Base-by-base conservation (phyloP, 2,888 invertebrate genomes). In the Elegia similella region DNA sequence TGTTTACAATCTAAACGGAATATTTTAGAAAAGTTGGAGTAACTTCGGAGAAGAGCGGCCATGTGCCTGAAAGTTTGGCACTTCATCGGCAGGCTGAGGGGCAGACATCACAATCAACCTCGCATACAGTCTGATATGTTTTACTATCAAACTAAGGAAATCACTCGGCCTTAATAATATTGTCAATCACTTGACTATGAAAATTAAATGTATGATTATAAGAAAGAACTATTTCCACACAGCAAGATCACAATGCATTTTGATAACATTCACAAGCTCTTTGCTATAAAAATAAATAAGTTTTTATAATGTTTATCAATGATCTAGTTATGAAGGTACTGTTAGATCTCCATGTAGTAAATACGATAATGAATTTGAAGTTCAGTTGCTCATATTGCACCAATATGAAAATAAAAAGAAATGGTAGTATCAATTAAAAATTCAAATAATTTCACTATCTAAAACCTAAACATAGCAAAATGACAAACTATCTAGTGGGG, bases 1-100 rank as follows among this genome's bases (percentile, higher is more conserved):
- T 80, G 86, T 84, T 86, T 81, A 88, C 75, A 79, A 76, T 69
- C 84, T 86, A 88, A 83, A 79, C 80, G 78, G 86, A 86, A 83
- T 84, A 83, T 77, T 80, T 76, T 75, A 72, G 71, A 76, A 69
- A 78, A 70, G 66, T 70, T 65, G 64, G 67, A 68, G 67, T 67
- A 56, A 61, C 63, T 60, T 66, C 70, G 75, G 73, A 71, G 72
- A 61, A 65, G 30, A 57, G 73, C 74, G 75, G 82, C 74, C 73
- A 66, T 63, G 64, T 63, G 70, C 75, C 62, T 50, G 55, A 57
- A 59, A 60, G 62, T 86, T 88, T 88, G 88, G 87, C 88, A 88
- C 88, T 69, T 68, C 55, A 56, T 56, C 57, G 48, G 56, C 52
- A 59, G 30, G 53, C 53, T 23, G 50, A 16, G 50, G 48, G 52